A percentile compares a stretch with the other conserved stretches of the same genome.
phyloP scores from a whole-genome alignment of 1,140 invertebrate genomes.

The Aethina tumida region DNA sequence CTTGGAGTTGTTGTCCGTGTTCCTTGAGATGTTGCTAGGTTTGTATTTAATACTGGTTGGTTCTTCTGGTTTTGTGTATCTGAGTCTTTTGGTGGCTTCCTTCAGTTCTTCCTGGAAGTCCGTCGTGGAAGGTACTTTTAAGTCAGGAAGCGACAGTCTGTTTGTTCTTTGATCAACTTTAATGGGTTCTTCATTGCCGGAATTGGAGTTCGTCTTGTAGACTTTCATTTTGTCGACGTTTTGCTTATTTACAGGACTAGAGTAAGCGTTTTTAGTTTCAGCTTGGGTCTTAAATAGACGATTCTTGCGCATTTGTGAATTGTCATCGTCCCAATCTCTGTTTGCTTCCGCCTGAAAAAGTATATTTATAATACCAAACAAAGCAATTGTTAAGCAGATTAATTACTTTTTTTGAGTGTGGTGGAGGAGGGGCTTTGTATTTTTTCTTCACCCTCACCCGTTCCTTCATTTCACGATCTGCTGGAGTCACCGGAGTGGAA shows the following conservation, averaged over 20 bases:
- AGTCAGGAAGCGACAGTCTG: slow-evolving; percentile 40
- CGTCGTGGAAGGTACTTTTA: slow-evolving; percentile 49
- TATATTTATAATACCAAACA: too few species aligned
- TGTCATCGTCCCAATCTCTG: slow-evolving; percentile 15
- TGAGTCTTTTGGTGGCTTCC: slow-evolving; percentile 51
- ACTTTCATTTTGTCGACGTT: slow-evolving; percentile 14
- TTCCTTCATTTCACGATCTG: slow-evolving; percentile 17
- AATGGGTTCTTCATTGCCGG: neutral
- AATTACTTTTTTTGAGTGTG: slow-evolving; percentile 25
- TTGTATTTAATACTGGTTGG: slow-evolving; percentile 7
- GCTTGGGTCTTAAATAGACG: slow-evolving; percentile 64
- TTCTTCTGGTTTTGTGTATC: slow-evolving; percentile 20
- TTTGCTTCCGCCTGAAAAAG: slow-evolving; percentile 6
- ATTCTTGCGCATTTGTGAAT: slow-evolving; percentile 43
- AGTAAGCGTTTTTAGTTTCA: slow-evolving; percentile 47
- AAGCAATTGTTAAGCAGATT: slow-evolving; percentile 2
- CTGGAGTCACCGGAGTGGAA: slow-evolving; percentile 27
- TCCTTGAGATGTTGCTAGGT: slow-evolving; percentile 5
- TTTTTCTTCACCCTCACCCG: slow-evolving; percentile 52
- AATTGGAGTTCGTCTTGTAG: slow-evolving; percentile 10
- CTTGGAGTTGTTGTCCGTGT: slow-evolving; percentile 19
- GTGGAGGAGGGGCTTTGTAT: slow-evolving; percentile 51
- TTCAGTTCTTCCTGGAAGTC: slow-evolving; percentile 59
- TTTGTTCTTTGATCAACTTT: slow-evolving; percentile 21
- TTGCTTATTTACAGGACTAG: slow-evolving; percentile 25